Percentiles rank a stretch among this genome's conserved stretches.
phyloP scores from a whole-genome alignment of 2,797 vertebrate genomes.

The Muscicapa comitata region DNA sequence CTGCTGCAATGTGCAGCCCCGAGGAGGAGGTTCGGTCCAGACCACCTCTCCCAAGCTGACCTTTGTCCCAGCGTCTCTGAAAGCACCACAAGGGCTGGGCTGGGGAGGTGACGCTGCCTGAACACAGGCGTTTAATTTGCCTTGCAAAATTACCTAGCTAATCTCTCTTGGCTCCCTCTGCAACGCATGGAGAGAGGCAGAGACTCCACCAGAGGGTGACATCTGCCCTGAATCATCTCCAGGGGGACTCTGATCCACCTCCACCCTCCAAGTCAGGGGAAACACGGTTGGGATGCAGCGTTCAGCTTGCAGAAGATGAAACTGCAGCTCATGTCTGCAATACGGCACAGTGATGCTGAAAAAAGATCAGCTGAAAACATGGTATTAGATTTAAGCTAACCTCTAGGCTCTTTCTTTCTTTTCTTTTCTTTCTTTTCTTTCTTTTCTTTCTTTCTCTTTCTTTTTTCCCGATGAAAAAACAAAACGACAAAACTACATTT shows the following conservation, averaged over 20 bases:
- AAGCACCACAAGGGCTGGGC: neutral
- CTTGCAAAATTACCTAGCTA: neutral
- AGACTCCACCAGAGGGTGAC: slow-evolving; percentile 18
- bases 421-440: neutral
- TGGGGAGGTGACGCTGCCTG: neutral
- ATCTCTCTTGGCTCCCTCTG: neutral
- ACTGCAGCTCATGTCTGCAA: neutral
- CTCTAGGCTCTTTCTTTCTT: neutral
- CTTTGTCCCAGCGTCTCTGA: neutral
- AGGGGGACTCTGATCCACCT: accelerated
- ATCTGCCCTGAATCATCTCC: neutral
- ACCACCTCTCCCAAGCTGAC: accelerated
- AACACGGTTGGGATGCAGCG: accelerated
- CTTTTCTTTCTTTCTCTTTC: no score
- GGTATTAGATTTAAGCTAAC: neutral
- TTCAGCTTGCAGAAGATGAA: neutral
- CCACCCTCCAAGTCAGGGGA: accelerated
- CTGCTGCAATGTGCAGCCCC: neutral
- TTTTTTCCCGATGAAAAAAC: neutral
- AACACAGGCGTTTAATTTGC: neutral
- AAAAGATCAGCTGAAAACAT: neutral
- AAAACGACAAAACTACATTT: neutral
- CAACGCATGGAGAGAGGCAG: neutral
- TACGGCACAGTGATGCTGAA: neutral
- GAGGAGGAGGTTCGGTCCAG: neutral